Evolutionary conservation across 2,888 invertebrate genomes (phyloP), one percentile per base, ranked within the genome.

Genomic region (Folsomia manolachei): DNA sequence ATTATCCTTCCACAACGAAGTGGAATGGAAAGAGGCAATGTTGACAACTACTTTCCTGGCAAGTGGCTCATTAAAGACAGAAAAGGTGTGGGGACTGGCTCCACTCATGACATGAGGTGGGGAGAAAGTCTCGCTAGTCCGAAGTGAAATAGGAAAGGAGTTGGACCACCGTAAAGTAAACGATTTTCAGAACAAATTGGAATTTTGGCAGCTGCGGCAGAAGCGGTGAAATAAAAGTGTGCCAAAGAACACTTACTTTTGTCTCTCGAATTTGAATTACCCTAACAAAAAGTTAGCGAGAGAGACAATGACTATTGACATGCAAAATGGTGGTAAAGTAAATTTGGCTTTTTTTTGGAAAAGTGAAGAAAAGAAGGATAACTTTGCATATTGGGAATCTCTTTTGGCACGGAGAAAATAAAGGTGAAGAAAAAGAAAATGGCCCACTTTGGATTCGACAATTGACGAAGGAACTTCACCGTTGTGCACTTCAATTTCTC

Each of bases 1-100:
- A 74, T 74, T 74, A 71, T 74, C 70, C 69, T 51, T 63, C 64
- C 56, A 56, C 56, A 56, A 39, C 39, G 4, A 39, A 39, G 7
- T 39, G 39, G 39, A n/a, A n/a, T 14, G 39, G 14, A 39, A 39
- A 39, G 39, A 14, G 39, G 39, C 7, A 39, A 39, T 39, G 39
- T 39, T 39, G 39, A 39, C 39, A 14, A 39, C 39, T 39, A 4
- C 7, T 39, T 39, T 39, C 14, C 39, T 4, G 14, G 4, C 7
- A 39, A 39, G 39, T 39, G 39, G 39, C 39, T 39, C 39, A 39
- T 39, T 39, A 39, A 39, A 9, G 39, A 14, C 39, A 9, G 14
- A 4, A 39, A 39, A 39, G 39, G 39, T 39, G 39, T 14, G 39
- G n/a, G n/a, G n/a, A n/a, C n/a, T n/a, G n/a, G n/a, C n/a, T n/a